Evolutionary conservation across 2,113 vertebrate genomes (phyloP).

Genomic region (Speoplatyrhinus poulsoni): DNA sequence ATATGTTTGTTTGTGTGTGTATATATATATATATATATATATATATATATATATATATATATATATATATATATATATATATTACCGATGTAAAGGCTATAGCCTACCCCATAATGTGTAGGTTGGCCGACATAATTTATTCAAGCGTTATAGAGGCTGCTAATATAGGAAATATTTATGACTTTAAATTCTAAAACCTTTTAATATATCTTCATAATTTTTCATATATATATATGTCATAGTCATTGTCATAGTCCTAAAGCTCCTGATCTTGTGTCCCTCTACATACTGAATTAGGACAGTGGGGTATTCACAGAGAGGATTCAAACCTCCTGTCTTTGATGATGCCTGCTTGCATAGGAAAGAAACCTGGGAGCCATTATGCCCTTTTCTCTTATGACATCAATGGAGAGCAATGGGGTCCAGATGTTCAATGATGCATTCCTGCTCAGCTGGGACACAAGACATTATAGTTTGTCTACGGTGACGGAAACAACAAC

Average conservation of each 20-base stretch:
- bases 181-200: no score
- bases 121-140: neutral
- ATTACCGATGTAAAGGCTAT: neutral
- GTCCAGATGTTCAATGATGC: slow-evolving; percentile 27
- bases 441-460: slow-evolving; percentile 7
- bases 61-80: neutral
- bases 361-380: slow-evolving; percentile 28
- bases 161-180: no score
- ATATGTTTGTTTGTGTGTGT: no score
- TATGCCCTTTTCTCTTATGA: slow-evolving; percentile 8
- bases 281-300: neutral
- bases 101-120: neutral
- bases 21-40: no score
- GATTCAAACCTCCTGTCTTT: slow-evolving; percentile 11
- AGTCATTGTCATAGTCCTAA: neutral
- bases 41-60: no score
- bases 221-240: neutral
- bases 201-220: no score
- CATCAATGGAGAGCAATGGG: slow-evolving; percentile 21
- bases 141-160: neutral
- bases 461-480: neutral
- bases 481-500: no score
- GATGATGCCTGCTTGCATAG: slow-evolving; percentile 20
- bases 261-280: neutral
- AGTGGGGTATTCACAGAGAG: slow-evolving; percentile 5